These are phyloP conservation scores for Pseudomyrmex flavicornis DNA, from an alignment of 1,140 invertebrate genomes.

Conservation along the genomic window DNA sequence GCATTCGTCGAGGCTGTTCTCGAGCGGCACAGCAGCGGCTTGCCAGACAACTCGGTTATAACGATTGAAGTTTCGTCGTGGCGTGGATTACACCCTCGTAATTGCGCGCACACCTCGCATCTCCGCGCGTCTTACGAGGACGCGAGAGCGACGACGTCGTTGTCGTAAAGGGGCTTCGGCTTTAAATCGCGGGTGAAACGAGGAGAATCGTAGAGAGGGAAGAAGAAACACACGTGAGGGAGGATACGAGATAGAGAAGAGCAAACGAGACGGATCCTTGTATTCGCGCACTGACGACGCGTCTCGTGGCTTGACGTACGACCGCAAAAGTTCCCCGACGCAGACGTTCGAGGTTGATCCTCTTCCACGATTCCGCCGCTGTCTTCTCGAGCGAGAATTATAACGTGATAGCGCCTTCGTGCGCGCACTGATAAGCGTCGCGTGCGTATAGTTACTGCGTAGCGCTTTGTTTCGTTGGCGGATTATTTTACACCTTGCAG, in stretches of 20 bases:
- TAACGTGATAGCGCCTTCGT: conserved; percentile 37
- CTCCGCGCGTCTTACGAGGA: conserved; percentile 27
- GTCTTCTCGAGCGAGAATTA: conserved; percentile 35
- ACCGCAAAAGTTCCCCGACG: conserved; percentile 41
- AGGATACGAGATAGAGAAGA: background rate
- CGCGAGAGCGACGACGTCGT: background rate
- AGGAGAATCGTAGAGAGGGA: conserved; percentile 27
- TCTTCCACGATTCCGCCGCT: background rate
- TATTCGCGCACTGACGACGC: conserved; percentile 11
- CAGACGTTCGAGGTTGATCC: conserved; percentile 25
- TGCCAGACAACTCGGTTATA: conserved; percentile 77
- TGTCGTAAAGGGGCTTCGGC: conserved; percentile 30
- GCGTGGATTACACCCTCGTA: conserved; percentile 72
- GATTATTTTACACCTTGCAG: conserved; percentile 26
- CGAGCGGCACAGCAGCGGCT: conserved; percentile 62
- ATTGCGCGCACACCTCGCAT: conserved; percentile 64
- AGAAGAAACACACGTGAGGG: background rate
- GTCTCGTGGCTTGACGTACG: conserved; percentile 43
- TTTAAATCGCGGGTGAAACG: conserved; percentile 52
- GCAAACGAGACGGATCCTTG: conserved; percentile 26
- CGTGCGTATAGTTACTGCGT: conserved; percentile 23
- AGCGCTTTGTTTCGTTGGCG: conserved; percentile 2
- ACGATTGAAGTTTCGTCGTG: conserved; percentile 78
- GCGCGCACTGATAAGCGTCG: conserved; percentile 45
- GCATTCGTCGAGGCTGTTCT: conserved; percentile 72